A percentile compares a stretch with the other conserved stretches of the same genome.
Evolutionary conservation across 2,888 invertebrate genomes (phyloP).

Genomic region (Ectemnius cavifrons): DNA sequence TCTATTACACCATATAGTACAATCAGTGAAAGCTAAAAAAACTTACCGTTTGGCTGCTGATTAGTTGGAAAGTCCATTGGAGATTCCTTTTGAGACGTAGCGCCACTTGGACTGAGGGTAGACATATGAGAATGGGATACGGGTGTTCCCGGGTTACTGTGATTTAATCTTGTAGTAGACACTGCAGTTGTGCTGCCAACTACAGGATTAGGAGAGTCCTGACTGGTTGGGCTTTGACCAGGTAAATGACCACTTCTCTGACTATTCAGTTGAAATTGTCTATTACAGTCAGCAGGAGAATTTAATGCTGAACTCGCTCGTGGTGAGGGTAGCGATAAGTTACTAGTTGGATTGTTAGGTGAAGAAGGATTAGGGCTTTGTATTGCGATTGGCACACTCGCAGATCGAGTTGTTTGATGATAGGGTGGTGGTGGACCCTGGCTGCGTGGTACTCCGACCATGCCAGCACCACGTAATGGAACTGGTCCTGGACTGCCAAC

Average conservation of each 20-base stretch:
- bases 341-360: conserved; percentile 85
- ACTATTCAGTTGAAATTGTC: conserved; percentile 78
- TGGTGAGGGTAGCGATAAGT: conserved; percentile 87
- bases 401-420: conserved; percentile 86
- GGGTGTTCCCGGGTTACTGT: conserved; percentile 87
- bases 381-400: conserved; percentile 86
- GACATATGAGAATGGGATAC: conserved; percentile 79
- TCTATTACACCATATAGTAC: not conserved
- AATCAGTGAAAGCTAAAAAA: not conserved
- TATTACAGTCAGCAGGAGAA: conserved; percentile 84
- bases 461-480: conserved; percentile 72
- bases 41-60: conserved; percentile 78
- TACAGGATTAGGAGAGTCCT: conserved; percentile 81
- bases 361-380: conserved; percentile 87
- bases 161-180: conserved; percentile 79
- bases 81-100: conserved; percentile 73
- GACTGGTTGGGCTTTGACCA: conserved; percentile 82
- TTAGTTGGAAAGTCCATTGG: conserved; percentile 74
- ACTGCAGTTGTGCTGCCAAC: conserved; percentile 62
- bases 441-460: conserved; percentile 78
- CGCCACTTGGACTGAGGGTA: conserved; percentile 75
- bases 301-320: conserved; percentile 84
- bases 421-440: conserved; percentile 90
- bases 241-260: conserved; percentile 79
- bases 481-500: conserved; percentile 68